Percentiles rank a stretch among this genome's conserved stretches.
These are phyloP conservation scores for Plectropomus leopardus DNA, from an alignment of 2,113 vertebrate species.

Conservation along the genomic window DNA sequence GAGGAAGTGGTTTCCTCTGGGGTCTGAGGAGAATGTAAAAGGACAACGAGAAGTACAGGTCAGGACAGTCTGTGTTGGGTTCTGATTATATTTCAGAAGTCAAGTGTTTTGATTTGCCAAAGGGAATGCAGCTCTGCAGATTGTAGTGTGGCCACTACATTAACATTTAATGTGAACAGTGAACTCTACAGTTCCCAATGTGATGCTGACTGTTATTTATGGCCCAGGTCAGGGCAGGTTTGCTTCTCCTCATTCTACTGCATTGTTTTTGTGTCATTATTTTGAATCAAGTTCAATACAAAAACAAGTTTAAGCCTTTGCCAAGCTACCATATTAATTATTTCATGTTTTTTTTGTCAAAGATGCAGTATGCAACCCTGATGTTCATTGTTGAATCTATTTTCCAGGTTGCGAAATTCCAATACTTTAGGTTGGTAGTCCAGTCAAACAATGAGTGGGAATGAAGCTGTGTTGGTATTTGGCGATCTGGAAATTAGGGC, in stretches of 20 bases:
- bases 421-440: no score
- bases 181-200: slow-evolving; percentile 9
- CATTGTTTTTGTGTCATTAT: background rate
- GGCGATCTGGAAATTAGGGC: no score
- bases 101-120: background rate
- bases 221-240: background rate
- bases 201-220: slow-evolving; percentile 19
- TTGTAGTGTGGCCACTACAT: slow-evolving; percentile 12
- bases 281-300: background rate
- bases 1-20: slow-evolving; percentile 72
- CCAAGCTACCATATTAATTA: no score
- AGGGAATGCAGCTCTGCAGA: background rate
- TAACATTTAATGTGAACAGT: slow-evolving; percentile 31
- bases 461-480: no score
- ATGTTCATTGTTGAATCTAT: no score
- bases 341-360: no score
- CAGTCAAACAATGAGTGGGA: no score
- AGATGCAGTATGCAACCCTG: no score
- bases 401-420: no score
- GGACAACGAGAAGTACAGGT: background rate
- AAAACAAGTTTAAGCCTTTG: background rate
- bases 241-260: background rate
- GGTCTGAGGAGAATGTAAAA: slow-evolving; percentile 67
- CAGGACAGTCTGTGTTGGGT: background rate
- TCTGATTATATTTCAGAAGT: slow-evolving; percentile 4